A percentile compares a stretch with the other conserved stretches of the same genome.
phyloP scores from a whole-genome alignment of 2,113 vertebrate genomes.

The Hucho hucho region DNA sequence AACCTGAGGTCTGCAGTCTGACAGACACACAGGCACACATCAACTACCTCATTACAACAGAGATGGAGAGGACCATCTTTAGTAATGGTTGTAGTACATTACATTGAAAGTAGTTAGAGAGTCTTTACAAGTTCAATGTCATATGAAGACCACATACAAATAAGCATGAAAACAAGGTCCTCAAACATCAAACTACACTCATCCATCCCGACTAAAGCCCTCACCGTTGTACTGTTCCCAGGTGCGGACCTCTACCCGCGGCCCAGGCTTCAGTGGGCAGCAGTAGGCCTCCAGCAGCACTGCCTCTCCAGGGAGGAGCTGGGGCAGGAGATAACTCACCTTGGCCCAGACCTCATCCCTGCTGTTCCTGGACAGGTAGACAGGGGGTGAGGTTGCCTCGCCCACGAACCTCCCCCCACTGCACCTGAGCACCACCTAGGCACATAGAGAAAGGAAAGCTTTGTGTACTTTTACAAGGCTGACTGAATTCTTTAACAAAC shows the following conservation, averaged over 20 bases:
- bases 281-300: constrained; percentile 67
- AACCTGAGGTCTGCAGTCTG: constrained; percentile 28
- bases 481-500: background rate
- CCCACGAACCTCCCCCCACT: constrained; percentile 50
- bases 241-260: background rate
- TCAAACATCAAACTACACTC: background rate
- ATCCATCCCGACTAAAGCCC: background rate
- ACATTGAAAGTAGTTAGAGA: background rate
- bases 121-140: no score
- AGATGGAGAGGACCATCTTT: background rate
- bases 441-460: background rate
- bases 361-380: constrained; percentile 35
- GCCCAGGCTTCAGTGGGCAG: constrained; percentile 40
- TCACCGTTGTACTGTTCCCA: constrained; percentile 39
- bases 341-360: constrained; percentile 44
- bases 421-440: constrained; percentile 64
- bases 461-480: background rate
- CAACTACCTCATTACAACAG: constrained; percentile 1
- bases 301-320: constrained; percentile 66
- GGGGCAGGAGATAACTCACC: constrained; percentile 49
- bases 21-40: constrained; percentile 6
- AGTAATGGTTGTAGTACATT: background rate
- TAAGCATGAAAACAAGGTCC: no score
- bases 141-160: no score
- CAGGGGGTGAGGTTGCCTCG: constrained; percentile 37